A percentile compares a stretch with the other conserved stretches of the same genome.
Evolutionary conservation across 2,797 vertebrate genomes (phyloP).

Genomic region (Champsocephalus gunnari): DNA sequence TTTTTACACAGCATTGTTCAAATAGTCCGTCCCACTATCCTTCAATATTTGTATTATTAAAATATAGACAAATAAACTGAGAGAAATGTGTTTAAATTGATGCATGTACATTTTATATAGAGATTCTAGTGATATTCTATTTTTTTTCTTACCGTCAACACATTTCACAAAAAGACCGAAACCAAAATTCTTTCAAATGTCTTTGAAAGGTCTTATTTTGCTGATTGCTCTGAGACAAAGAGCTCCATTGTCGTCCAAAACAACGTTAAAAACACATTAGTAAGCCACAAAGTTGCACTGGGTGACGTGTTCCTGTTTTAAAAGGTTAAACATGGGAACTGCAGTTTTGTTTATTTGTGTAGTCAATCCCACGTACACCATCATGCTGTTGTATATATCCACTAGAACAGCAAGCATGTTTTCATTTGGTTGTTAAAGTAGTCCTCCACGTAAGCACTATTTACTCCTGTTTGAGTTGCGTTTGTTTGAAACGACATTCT

Average conservation of each 20-base stretch:
- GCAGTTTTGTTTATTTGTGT: conserved; percentile 8
- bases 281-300: background rate
- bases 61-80: background rate
- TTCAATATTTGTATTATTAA: background rate
- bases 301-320: conserved; percentile 13
- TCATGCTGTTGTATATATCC: conserved; percentile 16
- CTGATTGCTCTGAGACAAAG: background rate
- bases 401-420: conserved; percentile 3
- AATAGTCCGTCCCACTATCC: background rate
- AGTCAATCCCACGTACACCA: background rate
- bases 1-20: background rate
- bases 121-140: background rate
- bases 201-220: background rate
- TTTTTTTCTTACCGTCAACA: conserved; percentile 14
- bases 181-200: background rate
- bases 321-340: background rate
- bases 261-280: background rate
- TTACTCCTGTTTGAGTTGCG: background rate
- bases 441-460: conserved; percentile 9
- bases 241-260: background rate
- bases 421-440: conserved; percentile 31
- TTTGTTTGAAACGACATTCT: background rate
- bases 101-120: background rate
- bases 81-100: background rate
- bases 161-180: conserved; percentile 7